These are phyloP conservation scores for Phaedon cochleariae DNA, from an alignment of 2,888 invertebrate genomes.

Conservation along the genomic window DNA sequence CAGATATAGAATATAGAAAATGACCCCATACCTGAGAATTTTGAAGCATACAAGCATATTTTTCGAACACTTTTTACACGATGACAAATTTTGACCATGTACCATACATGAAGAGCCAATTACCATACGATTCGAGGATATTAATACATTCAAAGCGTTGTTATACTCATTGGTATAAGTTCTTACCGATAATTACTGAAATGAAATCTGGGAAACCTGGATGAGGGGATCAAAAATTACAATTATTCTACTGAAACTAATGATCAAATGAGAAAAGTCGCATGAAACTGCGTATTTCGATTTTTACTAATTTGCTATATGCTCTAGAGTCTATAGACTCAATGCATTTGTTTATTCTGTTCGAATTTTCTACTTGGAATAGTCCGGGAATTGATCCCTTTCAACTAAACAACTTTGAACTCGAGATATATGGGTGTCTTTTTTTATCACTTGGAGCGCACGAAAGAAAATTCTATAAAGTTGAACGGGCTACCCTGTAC, in stretches of 20 bases:
- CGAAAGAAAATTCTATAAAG: too few species aligned
- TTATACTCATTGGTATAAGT: slow-evolving; percentile 39
- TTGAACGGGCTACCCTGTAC: too few species aligned
- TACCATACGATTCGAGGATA: slow-evolving; percentile 22
- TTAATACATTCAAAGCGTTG: slow-evolving; percentile 39
- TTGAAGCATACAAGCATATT: slow-evolving; percentile 6
- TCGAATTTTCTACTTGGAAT: too few species aligned
- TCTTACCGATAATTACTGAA: slow-evolving; percentile 40
- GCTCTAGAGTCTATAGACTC: too few species aligned
- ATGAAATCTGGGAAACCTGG: slow-evolving; percentile 41
- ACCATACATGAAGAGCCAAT: slow-evolving; percentile 22
- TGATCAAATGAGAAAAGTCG: background rate
- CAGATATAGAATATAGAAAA: background rate
- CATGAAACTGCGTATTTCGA: background rate
- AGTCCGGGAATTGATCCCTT: too few species aligned
- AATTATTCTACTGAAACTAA: background rate
- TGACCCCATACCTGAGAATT: slow-evolving; percentile 11
- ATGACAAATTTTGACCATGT: background rate
- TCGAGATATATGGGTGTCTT: too few species aligned
- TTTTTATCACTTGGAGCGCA: too few species aligned
- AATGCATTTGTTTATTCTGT: too few species aligned
- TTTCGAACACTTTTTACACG: background rate
- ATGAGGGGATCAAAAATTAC: slow-evolving; percentile 26
- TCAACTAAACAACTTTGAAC: too few species aligned
- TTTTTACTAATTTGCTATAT: background rate